Percentiles rank a stretch among this genome's conserved stretches.
phyloP scores from a whole-genome alignment of 2,113 vertebrate genomes.

The Gallinago jamesoni region DNA sequence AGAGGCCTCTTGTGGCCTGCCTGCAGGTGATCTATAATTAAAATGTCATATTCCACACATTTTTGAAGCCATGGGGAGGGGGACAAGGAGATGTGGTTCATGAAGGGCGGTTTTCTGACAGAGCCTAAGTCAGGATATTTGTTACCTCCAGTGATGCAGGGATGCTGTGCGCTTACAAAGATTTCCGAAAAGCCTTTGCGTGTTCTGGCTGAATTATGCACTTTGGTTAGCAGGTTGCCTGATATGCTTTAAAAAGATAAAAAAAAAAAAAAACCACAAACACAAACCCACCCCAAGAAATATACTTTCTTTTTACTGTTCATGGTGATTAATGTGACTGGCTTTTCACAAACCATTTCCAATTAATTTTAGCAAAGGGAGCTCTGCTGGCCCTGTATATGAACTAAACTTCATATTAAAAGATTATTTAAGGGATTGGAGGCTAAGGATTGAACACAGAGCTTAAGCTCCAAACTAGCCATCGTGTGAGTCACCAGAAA shows the following conservation, averaged over 20 bases:
- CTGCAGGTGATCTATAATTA: neutral
- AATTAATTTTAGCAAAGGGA: conserved; percentile 40
- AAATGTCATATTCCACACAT: neutral
- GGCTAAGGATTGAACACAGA: conserved; percentile 16
- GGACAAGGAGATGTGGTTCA: fast-evolving
- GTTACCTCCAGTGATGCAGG: neutral
- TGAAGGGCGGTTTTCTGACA: neutral
- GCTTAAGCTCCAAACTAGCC: conserved; percentile 29
- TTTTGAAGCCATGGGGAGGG: neutral
- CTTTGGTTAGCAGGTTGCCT: neutral
- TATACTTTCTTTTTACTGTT: neutral
- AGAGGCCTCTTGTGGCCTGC: neutral
- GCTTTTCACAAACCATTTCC: conserved; percentile 40
- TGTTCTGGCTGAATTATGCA: neutral
- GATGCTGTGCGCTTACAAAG: neutral
- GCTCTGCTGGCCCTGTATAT: neutral
- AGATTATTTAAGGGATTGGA: conserved; percentile 47
- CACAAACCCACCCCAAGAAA: neutral
- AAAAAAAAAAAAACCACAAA: neutral
- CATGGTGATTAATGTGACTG: conserved; percentile 21
- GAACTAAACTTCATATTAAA: conserved; percentile 46
- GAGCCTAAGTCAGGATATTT: neutral
- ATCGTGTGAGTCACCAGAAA: conserved; percentile 46
- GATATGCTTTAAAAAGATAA: conserved; percentile 16
- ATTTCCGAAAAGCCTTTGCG: neutral